These are phyloP conservation scores for Hippopotamyrus pictus DNA, from an alignment of 2,797 vertebrate species.

Conservation along the genomic window DNA sequence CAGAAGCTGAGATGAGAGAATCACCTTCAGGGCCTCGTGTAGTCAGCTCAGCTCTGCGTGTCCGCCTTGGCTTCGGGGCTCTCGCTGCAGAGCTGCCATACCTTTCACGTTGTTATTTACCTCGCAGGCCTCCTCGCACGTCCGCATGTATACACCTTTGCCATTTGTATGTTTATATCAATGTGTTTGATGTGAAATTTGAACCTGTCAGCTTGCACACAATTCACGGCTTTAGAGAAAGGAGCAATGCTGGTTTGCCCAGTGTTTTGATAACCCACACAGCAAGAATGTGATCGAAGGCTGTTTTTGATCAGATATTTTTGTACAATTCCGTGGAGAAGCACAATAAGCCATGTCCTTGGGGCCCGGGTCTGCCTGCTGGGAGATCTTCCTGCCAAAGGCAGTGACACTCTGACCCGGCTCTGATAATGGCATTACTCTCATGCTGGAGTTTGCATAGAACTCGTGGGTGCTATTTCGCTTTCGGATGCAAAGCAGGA, in stretches of 20 bases:
- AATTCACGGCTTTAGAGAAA: not conserved
- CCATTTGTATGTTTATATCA: not conserved
- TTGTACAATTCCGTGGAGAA: not conserved
- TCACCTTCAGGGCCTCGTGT: not conserved
- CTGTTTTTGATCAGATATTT: not conserved
- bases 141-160: not conserved
- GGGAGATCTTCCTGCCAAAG: not conserved
- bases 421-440: not conserved
- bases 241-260: not conserved
- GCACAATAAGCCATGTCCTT: not conserved
- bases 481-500: not conserved
- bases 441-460: not conserved
- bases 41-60: not conserved
- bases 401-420: not conserved
- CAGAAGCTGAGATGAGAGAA: not conserved
- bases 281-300: not conserved
- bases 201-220: not conserved
- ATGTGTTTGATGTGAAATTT: not conserved
- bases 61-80: not conserved
- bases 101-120: not conserved
- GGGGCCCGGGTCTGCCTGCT: not conserved
- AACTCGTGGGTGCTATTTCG: not conserved
- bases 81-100: not conserved
- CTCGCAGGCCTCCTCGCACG: not conserved
- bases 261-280: not conserved